Percentiles rank a stretch among this genome's conserved stretches.
phyloP scores from a whole-genome alignment of 2,113 vertebrate species.

The Podarcis muralis region DNA sequence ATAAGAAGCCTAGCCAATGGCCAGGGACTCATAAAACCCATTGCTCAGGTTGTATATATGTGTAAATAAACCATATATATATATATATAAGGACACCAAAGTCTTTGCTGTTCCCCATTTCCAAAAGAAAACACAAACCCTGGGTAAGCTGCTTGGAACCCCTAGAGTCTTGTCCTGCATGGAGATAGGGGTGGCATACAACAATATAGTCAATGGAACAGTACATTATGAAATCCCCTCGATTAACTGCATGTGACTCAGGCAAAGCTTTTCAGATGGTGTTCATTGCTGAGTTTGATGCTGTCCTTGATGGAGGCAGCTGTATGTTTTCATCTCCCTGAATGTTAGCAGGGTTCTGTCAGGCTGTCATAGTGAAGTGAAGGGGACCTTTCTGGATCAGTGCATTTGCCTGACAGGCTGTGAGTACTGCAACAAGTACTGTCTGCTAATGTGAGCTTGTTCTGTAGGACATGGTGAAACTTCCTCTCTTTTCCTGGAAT shows the following conservation, averaged over 20 bases:
- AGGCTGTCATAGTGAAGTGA: neutral
- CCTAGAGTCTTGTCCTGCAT: no score
- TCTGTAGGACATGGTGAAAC: neutral
- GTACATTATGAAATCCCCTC: neutral
- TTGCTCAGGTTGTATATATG: neutral
- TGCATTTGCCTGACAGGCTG: neutral
- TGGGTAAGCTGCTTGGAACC: no score
- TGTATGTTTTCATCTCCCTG: neutral
- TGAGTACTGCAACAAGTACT: neutral
- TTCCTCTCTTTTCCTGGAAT: neutral
- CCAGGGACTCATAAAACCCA: no score
- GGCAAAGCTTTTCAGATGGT: neutral
- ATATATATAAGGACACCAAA: neutral
- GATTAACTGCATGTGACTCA: neutral
- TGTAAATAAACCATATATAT: neutral
- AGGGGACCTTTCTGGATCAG: constrained; percentile 6
- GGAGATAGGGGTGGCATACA: no score
- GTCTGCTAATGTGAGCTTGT: neutral
- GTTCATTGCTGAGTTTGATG: neutral
- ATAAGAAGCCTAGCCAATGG: no score
- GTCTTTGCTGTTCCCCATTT: neutral
- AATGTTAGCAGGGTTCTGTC: neutral
- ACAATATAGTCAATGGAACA: neutral
- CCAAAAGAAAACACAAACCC: no score
- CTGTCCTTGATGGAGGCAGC: neutral